Percentiles rank a stretch among this genome's conserved stretches.
Evolutionary conservation across 2,113 vertebrate species (phyloP).

Genomic region (Prolemur simus): DNA sequence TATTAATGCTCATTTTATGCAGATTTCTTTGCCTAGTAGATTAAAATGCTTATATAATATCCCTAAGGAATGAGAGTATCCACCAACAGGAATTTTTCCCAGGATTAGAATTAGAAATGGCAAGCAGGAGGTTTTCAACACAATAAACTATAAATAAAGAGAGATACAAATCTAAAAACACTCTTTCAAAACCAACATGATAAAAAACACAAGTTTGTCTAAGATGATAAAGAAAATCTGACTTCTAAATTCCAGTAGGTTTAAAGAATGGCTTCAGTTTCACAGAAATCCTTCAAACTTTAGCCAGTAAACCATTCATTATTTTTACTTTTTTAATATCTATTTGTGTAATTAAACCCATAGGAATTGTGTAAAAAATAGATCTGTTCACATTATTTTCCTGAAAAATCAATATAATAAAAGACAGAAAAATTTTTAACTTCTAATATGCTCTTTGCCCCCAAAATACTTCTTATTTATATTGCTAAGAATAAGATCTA

Average conservation of each 20-base stretch:
- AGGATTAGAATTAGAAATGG: slow-evolving; percentile 56
- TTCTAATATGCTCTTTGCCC: not conserved
- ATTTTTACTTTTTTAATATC: not conserved
- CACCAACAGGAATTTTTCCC: slow-evolving; percentile 61
- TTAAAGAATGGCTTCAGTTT: not conserved
- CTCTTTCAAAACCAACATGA: slow-evolving; percentile 44
- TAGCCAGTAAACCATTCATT: not conserved
- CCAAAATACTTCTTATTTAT: slow-evolving; percentile 5
- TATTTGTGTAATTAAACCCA: not conserved
- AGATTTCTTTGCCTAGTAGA: slow-evolving; percentile 51
- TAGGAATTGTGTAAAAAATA: not conserved
- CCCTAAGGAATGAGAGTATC: slow-evolving; percentile 34
- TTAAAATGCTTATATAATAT: slow-evolving; percentile 60
- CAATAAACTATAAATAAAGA: not conserved
- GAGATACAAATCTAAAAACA: slow-evolving; percentile 45
- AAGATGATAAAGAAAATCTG: slow-evolving; percentile 64
- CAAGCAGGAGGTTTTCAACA: slow-evolving; percentile 61
- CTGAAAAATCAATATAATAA: not conserved
- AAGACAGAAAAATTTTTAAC: not conserved
- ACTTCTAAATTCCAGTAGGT: not conserved
- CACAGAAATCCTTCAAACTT: not conserved
- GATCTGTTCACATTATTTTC: slow-evolving; percentile 29
- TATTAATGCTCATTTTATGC: slow-evolving; percentile 58
- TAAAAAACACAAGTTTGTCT: slow-evolving; percentile 60
- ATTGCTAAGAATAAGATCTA: slow-evolving; percentile 27